Percentiles rank a stretch among this genome's conserved stretches.
These are phyloP conservation scores for Artibeus jamaicensis DNA, from an alignment of 2,797 vertebrate genomes.

Conservation along the genomic window DNA sequence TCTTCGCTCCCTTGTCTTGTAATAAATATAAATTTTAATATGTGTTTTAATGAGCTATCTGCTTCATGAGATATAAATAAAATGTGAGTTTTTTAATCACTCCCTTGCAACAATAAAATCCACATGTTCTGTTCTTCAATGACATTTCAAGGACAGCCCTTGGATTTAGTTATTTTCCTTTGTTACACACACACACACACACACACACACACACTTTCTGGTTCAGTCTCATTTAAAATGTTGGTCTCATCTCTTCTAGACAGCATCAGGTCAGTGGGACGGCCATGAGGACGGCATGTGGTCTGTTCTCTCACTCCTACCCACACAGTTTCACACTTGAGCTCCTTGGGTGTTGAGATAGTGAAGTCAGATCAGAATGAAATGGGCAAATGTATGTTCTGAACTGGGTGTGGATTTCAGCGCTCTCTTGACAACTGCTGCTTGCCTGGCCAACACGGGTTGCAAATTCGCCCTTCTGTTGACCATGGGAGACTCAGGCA, in stretches of 20 bases:
- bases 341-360: background rate
- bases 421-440: background rate
- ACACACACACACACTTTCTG: background rate
- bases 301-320: background rate
- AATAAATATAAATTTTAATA: background rate
- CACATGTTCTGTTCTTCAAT: background rate
- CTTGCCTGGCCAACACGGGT: background rate
- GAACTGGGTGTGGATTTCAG: background rate
- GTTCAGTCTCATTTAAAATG: background rate
- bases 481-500: background rate
- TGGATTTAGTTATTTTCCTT: background rate
- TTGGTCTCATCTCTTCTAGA: background rate
- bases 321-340: background rate
- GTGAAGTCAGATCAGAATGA: background rate
- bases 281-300: background rate
- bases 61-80: background rate
- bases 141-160: background rate
- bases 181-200: background rate
- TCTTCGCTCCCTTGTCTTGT: background rate
- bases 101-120: background rate
- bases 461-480: background rate
- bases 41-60: background rate
- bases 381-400: background rate
- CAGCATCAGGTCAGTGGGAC: background rate
- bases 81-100: background rate